Evolutionary conservation across 2,113 vertebrate genomes (phyloP).

Genomic region (Cyanistes caeruleus): DNA sequence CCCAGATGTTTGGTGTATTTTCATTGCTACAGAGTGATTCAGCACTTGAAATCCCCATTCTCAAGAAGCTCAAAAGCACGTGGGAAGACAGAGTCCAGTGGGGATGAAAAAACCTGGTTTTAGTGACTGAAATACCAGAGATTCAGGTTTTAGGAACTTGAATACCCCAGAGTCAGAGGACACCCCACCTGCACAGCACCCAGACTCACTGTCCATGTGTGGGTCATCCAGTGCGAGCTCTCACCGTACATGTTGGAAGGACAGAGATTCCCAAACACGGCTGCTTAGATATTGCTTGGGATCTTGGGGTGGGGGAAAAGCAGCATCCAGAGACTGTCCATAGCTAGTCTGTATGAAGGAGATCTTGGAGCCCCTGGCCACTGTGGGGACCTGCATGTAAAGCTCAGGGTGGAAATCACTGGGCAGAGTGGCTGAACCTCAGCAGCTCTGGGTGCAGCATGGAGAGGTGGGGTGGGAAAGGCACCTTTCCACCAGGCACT

Average conservation of each 20-base stretch:
- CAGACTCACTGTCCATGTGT: not conserved
- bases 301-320: not conserved
- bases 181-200: not conserved
- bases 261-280: not conserved
- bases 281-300: not conserved
- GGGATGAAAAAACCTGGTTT: not conserved
- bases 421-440: not conserved
- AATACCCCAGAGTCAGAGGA: not conserved
- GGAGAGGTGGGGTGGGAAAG: not conserved
- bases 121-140: not conserved
- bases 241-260: not conserved
- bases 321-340: not conserved
- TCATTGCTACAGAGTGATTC: slow-evolving; percentile 32
- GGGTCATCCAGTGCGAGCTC: not conserved
- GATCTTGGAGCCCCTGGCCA: not conserved
- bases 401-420: not conserved
- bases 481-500: not conserved
- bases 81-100: not conserved
- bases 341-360: not conserved
- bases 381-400: not conserved
- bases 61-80: not conserved
- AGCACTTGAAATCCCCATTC: not conserved
- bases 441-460: not conserved
- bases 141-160: not conserved
- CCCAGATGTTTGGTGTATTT: not conserved